Evolutionary conservation across 2,113 vertebrate species (phyloP), one percentile per base, ranked within the genome.

Genomic region (Mesitornis unicolor): DNA sequence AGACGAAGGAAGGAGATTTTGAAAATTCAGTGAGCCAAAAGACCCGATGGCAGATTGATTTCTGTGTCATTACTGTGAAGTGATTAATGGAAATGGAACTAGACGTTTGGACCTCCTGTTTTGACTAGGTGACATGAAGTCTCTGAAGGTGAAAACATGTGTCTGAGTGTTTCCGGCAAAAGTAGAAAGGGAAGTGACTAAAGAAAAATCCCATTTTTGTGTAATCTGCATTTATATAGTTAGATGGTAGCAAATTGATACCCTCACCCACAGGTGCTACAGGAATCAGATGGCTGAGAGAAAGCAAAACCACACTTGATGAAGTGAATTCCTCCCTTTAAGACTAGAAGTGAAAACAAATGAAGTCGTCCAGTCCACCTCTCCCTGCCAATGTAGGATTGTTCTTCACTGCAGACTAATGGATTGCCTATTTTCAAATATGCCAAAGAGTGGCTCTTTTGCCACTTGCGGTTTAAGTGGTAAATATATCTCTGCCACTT

Each of bases 311-410:
- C 28, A 16, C n/a, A 4, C 47, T 74, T 65, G 26, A 16, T 25
- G 26, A 59, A 80, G 51, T 71, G 53, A 78, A 35, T 60, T 94
- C 35, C 17, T 94, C 9, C 19, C 8, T 4, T 68, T 53, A 64
- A 16, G 48, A 51, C 16, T 45, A 24, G 47, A 86, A 35, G 28
- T 43, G 35, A 77, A 84, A 60, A 75, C 54, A 65, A 69, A 59
- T 29, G 10, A 80, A 90, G 51, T 84, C 0, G 0, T 60, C 16
- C 22, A 53, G 68, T 68, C n/a, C 6, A 7, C 2, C 8, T 60
- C 29, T 86, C 38, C 31, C 29, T 84, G 71, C 26, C 54, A n/a
- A 0, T 4, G 38, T 29, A 65, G 71, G 38, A 64, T 77, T 50
- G 19, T 21, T 94, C 79, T 57, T 67, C 21, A 7, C 13, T 85